phyloP scores from a whole-genome alignment of 2,113 vertebrate species.

The Tupaia tana region DNA sequence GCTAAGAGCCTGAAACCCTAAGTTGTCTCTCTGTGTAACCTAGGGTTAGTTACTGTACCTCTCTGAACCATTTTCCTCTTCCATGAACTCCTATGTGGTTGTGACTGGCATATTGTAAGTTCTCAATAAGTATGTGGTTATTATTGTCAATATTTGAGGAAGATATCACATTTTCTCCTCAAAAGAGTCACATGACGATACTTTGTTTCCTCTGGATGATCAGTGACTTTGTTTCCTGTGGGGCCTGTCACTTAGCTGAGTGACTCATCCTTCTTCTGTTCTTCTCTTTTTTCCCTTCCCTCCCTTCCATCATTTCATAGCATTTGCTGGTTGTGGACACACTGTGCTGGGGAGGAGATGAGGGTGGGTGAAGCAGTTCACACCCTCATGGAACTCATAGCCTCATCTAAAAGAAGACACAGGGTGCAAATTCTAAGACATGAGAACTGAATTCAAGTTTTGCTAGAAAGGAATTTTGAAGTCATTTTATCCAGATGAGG shows the following conservation, averaged over 20 bases:
- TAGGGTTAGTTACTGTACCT: neutral
- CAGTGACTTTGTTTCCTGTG: neutral
- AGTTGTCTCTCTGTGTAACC: neutral
- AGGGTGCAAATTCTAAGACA: neutral
- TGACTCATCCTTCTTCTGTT: neutral
- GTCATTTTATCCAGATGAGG: neutral
- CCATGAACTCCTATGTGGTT: neutral
- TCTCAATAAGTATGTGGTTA: neutral
- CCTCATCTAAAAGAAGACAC: neutral
- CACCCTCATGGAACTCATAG: neutral
- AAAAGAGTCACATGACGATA: neutral
- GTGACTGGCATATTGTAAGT: neutral
- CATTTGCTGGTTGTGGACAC: neutral
- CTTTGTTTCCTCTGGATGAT: neutral
- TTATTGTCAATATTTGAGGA: conserved; percentile 3
- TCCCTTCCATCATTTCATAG: neutral
- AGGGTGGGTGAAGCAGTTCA: neutral
- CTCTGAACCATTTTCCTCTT: conserved; percentile 24
- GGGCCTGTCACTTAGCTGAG: neutral
- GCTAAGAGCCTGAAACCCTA: neutral
- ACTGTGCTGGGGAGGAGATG: neutral
- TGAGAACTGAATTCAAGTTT: neutral
- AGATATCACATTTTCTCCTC: neutral
- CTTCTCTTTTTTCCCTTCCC: neutral
- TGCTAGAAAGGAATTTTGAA: neutral